Percentiles rank a stretch among this genome's conserved stretches.
phyloP scores from a whole-genome alignment of 2,113 vertebrate species.

The Phylloscopus trochilus region DNA sequence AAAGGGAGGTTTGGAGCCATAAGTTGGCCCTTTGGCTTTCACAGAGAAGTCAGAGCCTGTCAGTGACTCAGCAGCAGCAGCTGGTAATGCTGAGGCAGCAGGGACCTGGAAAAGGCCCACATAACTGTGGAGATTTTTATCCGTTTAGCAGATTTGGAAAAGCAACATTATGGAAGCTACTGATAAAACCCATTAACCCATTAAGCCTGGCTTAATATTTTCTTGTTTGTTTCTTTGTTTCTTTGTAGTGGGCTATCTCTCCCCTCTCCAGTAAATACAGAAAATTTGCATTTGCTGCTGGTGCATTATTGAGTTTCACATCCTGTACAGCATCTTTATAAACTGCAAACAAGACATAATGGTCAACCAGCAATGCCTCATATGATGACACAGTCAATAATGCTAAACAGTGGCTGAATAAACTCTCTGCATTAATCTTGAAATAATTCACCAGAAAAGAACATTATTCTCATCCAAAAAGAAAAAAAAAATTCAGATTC shows the following conservation, averaged over 20 bases:
- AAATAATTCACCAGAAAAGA: conserved; percentile 44
- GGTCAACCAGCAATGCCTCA: conserved; percentile 1
- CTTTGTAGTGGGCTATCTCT: background rate
- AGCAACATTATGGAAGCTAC: background rate
- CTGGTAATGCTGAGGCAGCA: background rate
- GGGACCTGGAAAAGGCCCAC: background rate
- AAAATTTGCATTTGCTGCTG: background rate
- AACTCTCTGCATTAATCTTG: background rate
- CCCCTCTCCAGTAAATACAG: background rate
- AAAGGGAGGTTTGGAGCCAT: background rate
- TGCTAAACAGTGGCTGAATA: background rate
- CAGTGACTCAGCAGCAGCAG: background rate
- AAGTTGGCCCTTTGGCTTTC: background rate
- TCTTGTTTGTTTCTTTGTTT: background rate
- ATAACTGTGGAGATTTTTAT: background rate
- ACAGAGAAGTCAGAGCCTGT: background rate
- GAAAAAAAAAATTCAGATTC: background rate
- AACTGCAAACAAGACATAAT: conserved; percentile 47
- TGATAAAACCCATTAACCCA: background rate
- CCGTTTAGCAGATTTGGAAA: background rate
- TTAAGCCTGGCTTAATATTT: background rate
- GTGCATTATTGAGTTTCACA: background rate
- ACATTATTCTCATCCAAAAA: background rate
- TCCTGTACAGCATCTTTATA: conserved; percentile 10
- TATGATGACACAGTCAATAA: conserved; percentile 29